Conservation (phyloP, 2,888 invertebrate species). For the Drosophila eohydei region DNA sequence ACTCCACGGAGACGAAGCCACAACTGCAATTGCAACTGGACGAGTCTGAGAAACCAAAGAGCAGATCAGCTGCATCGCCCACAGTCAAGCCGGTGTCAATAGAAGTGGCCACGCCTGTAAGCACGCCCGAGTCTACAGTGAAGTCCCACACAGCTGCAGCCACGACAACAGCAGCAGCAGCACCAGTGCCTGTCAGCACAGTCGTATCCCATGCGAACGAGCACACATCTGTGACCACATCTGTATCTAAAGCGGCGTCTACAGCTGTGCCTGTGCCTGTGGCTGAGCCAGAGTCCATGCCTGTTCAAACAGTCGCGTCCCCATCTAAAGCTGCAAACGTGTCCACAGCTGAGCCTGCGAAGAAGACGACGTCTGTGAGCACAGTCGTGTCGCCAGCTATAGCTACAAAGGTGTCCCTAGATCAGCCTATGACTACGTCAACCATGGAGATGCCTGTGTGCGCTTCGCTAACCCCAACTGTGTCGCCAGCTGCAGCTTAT, state of each 20-base stretch:
- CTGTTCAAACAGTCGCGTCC: not conserved
- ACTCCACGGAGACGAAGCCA: not conserved
- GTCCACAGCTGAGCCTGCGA: not conserved
- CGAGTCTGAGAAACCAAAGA: slow-evolving; percentile 38
- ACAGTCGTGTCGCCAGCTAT: not conserved
- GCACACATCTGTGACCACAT: not conserved
- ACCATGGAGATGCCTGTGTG: not conserved
- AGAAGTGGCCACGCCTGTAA: not conserved
- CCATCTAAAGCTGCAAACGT: not conserved
- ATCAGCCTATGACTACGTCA: not conserved
- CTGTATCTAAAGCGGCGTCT: not conserved
- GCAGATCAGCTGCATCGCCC: slow-evolving; percentile 19
- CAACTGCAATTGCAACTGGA: not conserved
- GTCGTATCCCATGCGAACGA: not conserved
- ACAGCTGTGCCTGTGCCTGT: not conserved
- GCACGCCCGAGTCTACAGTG: slow-evolving; percentile 1
- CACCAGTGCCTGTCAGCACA: not conserved
- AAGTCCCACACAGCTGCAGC: not conserved
- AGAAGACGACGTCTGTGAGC: not conserved
- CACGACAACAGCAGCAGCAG: not conserved
- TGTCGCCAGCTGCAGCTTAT: not conserved
- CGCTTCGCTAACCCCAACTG: not conserved
- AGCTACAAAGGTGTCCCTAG: not conserved
- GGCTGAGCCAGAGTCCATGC: not conserved
- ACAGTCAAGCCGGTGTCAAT: not conserved